These are phyloP conservation scores for Hydra vulgaris DNA, from an alignment of 30 jellyfish, hydroid and myxozoan genomes.

Conservation along the genomic window DNA sequence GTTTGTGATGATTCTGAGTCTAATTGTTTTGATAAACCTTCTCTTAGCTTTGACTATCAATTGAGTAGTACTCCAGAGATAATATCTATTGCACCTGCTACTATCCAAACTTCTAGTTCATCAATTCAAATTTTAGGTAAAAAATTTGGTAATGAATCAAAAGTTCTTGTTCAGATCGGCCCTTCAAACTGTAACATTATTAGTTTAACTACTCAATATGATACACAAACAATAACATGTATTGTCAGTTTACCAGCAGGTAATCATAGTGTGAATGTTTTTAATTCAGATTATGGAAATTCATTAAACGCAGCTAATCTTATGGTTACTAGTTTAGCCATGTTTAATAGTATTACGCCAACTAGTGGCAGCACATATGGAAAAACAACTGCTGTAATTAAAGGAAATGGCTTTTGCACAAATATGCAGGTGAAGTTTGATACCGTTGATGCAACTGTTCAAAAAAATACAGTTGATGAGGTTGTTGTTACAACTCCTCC, in stretches of 20 bases:
- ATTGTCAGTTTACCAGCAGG: conserved; percentile 47
- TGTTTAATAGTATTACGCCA: not conserved
- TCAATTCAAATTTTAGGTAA: conserved; percentile 19
- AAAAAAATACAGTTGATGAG: not conserved
- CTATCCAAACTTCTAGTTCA: not conserved
- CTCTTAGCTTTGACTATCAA: not conserved
- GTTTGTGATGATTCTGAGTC: conserved; percentile 2
- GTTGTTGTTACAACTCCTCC: conserved; percentile 24
- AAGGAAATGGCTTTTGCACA: conserved; percentile 67
- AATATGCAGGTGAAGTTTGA: conserved; percentile 16
- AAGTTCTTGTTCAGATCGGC: not conserved
- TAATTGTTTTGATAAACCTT: not conserved
- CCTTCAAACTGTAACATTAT: not conserved
- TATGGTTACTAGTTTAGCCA: not conserved
- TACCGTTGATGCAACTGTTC: conserved; percentile 20
- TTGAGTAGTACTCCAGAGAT: conserved; percentile 9
- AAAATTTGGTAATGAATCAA: conserved; percentile 30
- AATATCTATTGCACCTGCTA: not conserved
- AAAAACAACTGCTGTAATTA: conserved; percentile 41
- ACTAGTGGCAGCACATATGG: conserved; percentile 61
- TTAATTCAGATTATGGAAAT: conserved; percentile 37
- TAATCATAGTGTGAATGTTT: conserved; percentile 33
- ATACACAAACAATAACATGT: not conserved
- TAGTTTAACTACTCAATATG: conserved; percentile 36
- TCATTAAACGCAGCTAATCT: conserved; percentile 6